Evolutionary conservation across 2,888 invertebrate genomes (phyloP).

Genomic region (Stramonita haemastoma): DNA sequence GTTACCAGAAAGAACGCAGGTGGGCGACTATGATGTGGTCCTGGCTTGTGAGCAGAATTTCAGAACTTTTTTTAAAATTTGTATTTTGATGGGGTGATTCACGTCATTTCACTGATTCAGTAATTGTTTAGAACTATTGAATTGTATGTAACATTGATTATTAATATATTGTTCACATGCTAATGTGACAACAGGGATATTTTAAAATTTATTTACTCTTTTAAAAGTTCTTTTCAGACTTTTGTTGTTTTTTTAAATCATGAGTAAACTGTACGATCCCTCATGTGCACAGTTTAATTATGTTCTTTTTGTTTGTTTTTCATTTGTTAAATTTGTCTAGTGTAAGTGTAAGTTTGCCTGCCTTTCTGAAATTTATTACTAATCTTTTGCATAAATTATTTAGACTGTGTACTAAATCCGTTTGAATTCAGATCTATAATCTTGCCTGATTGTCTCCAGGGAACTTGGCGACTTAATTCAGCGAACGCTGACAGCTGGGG

Average conservation of each 20-base stretch:
- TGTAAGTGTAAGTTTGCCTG: neutral
- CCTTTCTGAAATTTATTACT: neutral
- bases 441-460: constrained; percentile 53
- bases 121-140: no score
- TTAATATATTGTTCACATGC: no score
- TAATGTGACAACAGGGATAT: no score
- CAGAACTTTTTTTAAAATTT: neutral
- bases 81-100: neutral
- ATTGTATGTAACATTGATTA: no score
- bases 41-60: no score
- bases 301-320: neutral
- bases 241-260: neutral
- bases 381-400: constrained; percentile 44
- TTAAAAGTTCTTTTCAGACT: no score
- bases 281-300: neutral
- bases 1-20: constrained; percentile 57
- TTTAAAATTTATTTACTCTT: no score
- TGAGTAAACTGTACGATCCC: neutral
- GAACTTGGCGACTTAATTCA: constrained; percentile 82
- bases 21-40: constrained; percentile 30
- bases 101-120: no score
- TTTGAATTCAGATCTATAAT: neutral
- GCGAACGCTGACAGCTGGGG: constrained; percentile 86
- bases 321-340: neutral
- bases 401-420: neutral